These are phyloP conservation scores for Tyto alba DNA, from an alignment of 2,113 vertebrate genomes.

Conservation along the genomic window DNA sequence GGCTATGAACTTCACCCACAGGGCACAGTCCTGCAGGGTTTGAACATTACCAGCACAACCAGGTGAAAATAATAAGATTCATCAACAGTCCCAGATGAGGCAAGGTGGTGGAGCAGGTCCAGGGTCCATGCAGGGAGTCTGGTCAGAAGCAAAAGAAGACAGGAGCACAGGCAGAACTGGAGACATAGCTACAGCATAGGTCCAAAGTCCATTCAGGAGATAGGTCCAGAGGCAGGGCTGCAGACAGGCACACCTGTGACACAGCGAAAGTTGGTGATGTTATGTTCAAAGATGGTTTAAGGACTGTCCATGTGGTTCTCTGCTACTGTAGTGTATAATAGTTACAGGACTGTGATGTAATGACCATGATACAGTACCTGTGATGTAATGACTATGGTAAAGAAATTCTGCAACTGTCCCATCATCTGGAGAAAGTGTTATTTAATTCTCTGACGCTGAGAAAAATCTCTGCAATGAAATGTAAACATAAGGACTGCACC, in stretches of 20 bases:
- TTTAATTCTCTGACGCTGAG: background rate
- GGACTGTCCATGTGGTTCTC: background rate
- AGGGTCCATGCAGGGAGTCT: background rate
- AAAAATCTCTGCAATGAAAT: background rate
- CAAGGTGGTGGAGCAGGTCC: background rate
- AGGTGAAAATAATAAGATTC: background rate
- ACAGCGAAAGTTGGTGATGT: background rate
- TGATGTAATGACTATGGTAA: background rate
- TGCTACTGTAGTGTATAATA: background rate
- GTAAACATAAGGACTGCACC: background rate
- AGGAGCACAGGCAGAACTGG: background rate
- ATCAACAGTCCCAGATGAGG: background rate
- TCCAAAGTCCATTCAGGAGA: background rate
- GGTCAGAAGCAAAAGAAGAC: background rate
- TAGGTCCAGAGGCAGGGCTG: background rate
- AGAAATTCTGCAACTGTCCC: background rate
- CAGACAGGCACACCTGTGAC: background rate
- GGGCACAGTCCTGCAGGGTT: background rate
- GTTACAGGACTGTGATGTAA: background rate
- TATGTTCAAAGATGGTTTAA: background rate
- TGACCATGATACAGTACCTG: background rate
- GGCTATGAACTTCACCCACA: background rate
- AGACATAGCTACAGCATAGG: background rate
- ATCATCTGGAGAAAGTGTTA: background rate
- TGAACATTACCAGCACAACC: background rate